Conservation (phyloP, 1,140 invertebrate species). For the Cyphomyrmex costatus region DNA sequence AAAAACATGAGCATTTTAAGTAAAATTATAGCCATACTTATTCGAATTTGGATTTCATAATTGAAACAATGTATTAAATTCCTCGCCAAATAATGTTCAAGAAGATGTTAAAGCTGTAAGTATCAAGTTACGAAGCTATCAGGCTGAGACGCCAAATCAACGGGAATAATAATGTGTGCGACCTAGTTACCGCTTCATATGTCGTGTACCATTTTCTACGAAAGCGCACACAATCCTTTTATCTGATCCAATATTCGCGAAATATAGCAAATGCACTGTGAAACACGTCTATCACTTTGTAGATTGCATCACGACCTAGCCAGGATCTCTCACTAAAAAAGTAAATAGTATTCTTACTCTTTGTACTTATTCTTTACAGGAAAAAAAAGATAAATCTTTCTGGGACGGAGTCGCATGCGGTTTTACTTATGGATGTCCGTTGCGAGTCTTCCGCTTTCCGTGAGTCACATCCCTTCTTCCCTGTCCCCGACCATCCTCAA, state of each 20-base stretch:
- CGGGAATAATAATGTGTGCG: constrained; percentile 68
- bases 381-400: constrained; percentile 23
- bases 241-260: constrained; percentile 53
- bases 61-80: neutral
- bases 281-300: constrained; percentile 30
- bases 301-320: constrained; percentile 2
- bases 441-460: constrained; percentile 18
- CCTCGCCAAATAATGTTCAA: neutral
- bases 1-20: neutral
- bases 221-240: constrained; percentile 52
- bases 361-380: constrained; percentile 29
- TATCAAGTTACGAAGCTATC: constrained; percentile 38
- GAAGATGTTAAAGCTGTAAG: constrained; percentile 8
- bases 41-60: neutral
- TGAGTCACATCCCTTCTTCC: neutral
- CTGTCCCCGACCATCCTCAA: constrained; percentile 38
- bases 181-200: constrained; percentile 60
- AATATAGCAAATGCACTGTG: constrained; percentile 12
- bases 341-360: constrained; percentile 25
- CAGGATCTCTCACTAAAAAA: constrained; percentile 52
- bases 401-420: constrained; percentile 13
- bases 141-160: constrained; percentile 57
- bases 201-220: constrained; percentile 6
- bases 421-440: constrained; percentile 70
- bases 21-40: neutral